Evolutionary conservation across 2,888 invertebrate species (phyloP), one percentile per base, ranked within the genome.

Genomic region (Drosophila buzzatii): DNA sequence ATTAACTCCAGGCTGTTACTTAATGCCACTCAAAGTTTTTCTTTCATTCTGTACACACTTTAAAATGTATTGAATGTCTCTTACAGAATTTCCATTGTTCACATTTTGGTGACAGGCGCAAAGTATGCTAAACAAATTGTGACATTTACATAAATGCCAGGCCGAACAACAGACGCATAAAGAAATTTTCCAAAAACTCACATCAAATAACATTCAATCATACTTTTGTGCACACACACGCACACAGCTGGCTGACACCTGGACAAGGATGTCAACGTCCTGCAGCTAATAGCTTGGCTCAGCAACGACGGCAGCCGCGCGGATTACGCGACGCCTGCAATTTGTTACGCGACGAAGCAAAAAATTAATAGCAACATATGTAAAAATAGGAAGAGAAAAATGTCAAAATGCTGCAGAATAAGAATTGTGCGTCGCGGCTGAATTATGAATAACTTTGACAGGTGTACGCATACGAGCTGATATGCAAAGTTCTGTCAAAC

Each of bases 321-420:
- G 70, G 79, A 82, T 80, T 82, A 76, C 60, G 64, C 71, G 59
- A 56, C 42, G 71, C 58, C 76, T 76, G 66, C 73, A 80, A 76
- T 82, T 81, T 71, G 76, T 49, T 58, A 66, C 69, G 67, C 66
- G 66, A 55, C 58, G 61, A 45, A 75, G 76, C 83, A 77, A 79
- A 72, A 82, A 87, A 89, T 89, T 85, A 89, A 89, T 85, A 89
- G 85, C 82, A 85, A 76, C 85, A 77, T 68, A 89, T 85, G 71
- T 77, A 79, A 55, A 59, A 12, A 79, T 2, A 23, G 3, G 3
- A 3, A 23, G 23, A 23, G 23, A 65, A 37, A 20, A 70, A 62
- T 68, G 45, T 31, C 37, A 58, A 31, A 62, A 45, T 20, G 44
- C 44, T 44, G 44, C 41, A 39, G 23, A 44, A 14, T 5, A 23